Evolutionary conservation across 1,140 invertebrate species (phyloP).

Genomic region (Amyelois transitella): DNA sequence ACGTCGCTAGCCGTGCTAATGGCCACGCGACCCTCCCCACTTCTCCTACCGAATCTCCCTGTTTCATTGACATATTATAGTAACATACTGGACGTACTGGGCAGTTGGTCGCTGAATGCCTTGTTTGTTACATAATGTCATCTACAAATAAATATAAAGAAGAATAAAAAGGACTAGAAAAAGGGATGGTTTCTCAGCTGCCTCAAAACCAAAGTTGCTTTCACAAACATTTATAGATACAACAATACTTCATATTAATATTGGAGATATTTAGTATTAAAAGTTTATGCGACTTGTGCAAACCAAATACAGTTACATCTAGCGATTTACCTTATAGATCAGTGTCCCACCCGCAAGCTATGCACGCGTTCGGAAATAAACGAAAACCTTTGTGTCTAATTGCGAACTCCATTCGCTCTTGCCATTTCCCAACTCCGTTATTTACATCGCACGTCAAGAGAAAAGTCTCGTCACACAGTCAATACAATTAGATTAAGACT

Average conservation of each 20-base stretch:
- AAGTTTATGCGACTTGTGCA: too few species aligned
- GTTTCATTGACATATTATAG: background rate
- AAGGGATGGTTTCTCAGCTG: too few species aligned
- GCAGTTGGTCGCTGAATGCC: background rate
- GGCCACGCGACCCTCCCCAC: conserved; percentile 38
- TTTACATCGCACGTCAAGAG: background rate
- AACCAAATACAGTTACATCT: background rate
- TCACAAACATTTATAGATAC: too few species aligned
- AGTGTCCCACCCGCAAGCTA: conserved; percentile 16
- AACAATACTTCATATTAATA: too few species aligned
- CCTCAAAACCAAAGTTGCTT: too few species aligned
- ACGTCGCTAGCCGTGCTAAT: conserved; percentile 51
- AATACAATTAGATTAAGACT: too few species aligned
- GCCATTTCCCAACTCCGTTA: background rate
- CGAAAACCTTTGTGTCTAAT: conserved; percentile 33
- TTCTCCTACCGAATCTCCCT: conserved; percentile 13
- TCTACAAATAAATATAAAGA: too few species aligned
- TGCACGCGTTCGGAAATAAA: conserved; percentile 35
- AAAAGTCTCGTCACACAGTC: too few species aligned
- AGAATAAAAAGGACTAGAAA: too few species aligned
- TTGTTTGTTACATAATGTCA: too few species aligned
- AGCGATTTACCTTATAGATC: background rate
- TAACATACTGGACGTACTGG: background rate
- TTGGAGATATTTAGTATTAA: too few species aligned
- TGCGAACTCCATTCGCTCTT: conserved; percentile 9